Conservation (phyloP, 2,797 vertebrate genomes). For the Alectoris magna region DNA sequence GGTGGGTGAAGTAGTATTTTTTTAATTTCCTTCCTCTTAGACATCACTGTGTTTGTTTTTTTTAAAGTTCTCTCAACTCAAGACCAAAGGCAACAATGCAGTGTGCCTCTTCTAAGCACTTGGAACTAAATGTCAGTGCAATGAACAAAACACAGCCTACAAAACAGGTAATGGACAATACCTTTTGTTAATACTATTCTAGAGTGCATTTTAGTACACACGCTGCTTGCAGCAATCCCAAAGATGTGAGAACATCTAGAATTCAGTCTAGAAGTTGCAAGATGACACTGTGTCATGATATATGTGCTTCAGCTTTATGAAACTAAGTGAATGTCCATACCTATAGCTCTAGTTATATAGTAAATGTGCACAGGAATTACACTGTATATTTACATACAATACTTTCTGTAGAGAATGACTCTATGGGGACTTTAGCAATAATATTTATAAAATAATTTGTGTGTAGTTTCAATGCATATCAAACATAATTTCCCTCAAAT, state of each 20-base stretch:
- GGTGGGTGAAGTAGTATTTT: neutral
- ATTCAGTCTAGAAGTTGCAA: neutral
- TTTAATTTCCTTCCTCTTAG: neutral
- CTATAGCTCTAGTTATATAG: neutral
- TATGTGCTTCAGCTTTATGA: neutral
- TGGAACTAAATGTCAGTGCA: neutral
- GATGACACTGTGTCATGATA: neutral
- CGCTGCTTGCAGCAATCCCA: neutral
- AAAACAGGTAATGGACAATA: neutral
- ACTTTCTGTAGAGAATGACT: neutral
- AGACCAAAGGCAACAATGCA: slow-evolving; percentile 26
- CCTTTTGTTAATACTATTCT: neutral
- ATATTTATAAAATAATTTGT: slow-evolving; percentile 2
- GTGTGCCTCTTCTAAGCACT: neutral
- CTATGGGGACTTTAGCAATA: neutral
- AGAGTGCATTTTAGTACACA: neutral
- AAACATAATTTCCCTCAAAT: slow-evolving; percentile 28
- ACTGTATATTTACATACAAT: neutral
- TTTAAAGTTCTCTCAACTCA: neutral
- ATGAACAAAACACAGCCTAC: neutral
- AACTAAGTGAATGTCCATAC: neutral
- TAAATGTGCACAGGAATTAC: neutral
- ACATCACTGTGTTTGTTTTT: neutral
- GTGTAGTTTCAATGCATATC: neutral
- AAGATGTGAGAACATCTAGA: neutral